A percentile compares a stretch with the other conserved stretches of the same genome.
Conservation (phyloP, 2,888 invertebrate species). For the Proisotoma minuta region DNA sequence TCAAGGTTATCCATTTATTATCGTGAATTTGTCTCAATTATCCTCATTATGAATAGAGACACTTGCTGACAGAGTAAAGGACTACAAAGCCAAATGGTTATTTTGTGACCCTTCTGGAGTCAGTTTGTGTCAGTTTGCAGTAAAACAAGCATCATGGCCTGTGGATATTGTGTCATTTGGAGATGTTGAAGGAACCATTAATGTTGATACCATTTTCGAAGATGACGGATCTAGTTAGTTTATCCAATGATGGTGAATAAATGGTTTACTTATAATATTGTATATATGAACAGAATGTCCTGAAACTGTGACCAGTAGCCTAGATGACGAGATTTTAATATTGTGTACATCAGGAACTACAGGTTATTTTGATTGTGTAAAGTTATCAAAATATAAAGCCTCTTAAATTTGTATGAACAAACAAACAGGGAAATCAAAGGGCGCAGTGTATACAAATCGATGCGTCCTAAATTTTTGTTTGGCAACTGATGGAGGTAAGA, state of each 20-base stretch:
- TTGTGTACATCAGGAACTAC: conserved; percentile 46
- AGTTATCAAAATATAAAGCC: not conserved
- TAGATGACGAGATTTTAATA: conserved; percentile 42
- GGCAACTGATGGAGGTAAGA: conserved; percentile 38
- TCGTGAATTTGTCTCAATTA: not conserved
- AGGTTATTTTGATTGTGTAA: not conserved
- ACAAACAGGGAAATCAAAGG: conserved; percentile 27
- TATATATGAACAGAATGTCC: conserved; percentile 42
- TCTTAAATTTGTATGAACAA: not conserved
- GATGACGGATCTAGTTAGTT: conserved; percentile 41
- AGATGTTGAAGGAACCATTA: conserved; percentile 7
- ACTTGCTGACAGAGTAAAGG: conserved; percentile 34
- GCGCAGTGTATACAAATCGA: conserved; percentile 44
- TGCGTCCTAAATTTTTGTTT: conserved; percentile 40
- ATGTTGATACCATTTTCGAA: conserved; percentile 35
- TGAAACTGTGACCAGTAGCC: conserved; percentile 10
- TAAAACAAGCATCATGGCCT: conserved; percentile 27
- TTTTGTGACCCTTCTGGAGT: conserved; percentile 37
- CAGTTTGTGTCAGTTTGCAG: conserved; percentile 34
- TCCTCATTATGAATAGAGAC: conserved; percentile 25
- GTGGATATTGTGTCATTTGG: conserved; percentile 44
- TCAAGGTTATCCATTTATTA: conserved; percentile 17
- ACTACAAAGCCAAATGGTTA: conserved; percentile 41
- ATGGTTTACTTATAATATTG: not conserved
- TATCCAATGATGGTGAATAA: not conserved